Evolutionary conservation across 2,113 vertebrate genomes (phyloP), one percentile per base, ranked within the genome.

Genomic region (Bufo gargarizans): DNA sequence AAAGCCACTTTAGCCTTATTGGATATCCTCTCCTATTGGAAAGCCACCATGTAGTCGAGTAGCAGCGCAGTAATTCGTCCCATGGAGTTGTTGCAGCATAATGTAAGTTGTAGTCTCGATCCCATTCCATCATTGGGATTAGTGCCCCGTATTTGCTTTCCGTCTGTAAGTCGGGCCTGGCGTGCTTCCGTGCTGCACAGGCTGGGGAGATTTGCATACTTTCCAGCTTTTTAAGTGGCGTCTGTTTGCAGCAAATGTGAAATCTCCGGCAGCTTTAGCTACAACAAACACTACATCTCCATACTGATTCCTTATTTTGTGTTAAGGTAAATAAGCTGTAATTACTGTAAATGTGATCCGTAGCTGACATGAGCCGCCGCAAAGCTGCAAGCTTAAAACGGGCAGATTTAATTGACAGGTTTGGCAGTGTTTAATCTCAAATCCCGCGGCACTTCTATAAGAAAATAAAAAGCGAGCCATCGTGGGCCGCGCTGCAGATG

Each of bases 211-310:
- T 96, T 96, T 95, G 92, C 93, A 94, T 94, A 93, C 92, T 93
- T 93, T 92, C 93, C 94, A 95, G 93, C 94, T 95, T 94, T 95
- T 94, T 94, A 91, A 93, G 92, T 94, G 94, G 94, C 95, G 94
- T 94, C 94, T 95, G 90, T 95, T 94, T 95, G 93, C 95, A 94
- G 92, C 95, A 95, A 96, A 96, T 96, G 95, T 94, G 92, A 95
- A 93, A 94, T 95, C 93, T 93, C 93, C 92, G 96, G 95, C 96
- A 95, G 94, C 94, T 95, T 97, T 98, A 99, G 97, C 97, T 97
- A 98, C 97, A 98, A 99, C 98, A 99, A 99, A 99, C 98, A 99
- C 98, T 99, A 97, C 97, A 99, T 99, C 99, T 99, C 98, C 98
- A 99, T 99, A 98, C 97, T 97, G 97, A 99, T 98, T 98, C 97